These are phyloP conservation scores for Apodemus agrarius DNA, from an alignment of 2,797 vertebrate genomes.

Conservation along the genomic window DNA sequence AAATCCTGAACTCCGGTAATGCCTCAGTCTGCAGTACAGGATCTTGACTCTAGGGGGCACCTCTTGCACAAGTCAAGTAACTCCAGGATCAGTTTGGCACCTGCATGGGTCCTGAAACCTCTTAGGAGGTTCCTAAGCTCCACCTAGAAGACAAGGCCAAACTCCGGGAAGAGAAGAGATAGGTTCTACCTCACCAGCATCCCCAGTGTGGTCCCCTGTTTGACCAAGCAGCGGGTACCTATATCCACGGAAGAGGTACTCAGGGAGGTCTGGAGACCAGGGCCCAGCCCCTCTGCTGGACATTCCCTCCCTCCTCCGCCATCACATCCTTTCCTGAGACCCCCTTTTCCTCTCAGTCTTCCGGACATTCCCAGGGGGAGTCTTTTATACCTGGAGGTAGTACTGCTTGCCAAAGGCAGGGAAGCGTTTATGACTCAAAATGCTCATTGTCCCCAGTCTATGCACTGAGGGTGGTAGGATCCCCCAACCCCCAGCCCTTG, in stretches of 20 bases:
- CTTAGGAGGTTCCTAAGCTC: background rate
- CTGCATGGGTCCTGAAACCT: background rate
- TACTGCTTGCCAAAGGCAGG: background rate
- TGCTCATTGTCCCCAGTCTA: background rate
- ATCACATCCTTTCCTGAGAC: background rate
- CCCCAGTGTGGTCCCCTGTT: background rate
- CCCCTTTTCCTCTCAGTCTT: background rate
- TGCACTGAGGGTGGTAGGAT: background rate
- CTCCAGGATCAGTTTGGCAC: background rate
- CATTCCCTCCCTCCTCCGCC: background rate
- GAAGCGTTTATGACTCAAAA: background rate
- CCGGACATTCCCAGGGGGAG: background rate
- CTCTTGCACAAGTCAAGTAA: constrained; percentile 50
- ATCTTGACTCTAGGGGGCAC: constrained; percentile 63
- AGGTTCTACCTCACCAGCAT: background rate
- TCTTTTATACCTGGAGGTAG: constrained; percentile 12
- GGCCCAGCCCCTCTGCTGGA: background rate
- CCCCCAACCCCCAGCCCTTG: background rate
- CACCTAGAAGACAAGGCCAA: constrained; percentile 2
- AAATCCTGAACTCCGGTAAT: background rate
- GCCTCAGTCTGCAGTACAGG: constrained; percentile 2
- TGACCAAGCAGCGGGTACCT: background rate
- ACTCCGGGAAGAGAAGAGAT: background rate
- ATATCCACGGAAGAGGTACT: background rate
- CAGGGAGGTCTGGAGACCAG: background rate